Evolutionary conservation across 2,113 vertebrate genomes (phyloP), one percentile per base, ranked within the genome.

Genomic region (Phaethon lepturus): DNA sequence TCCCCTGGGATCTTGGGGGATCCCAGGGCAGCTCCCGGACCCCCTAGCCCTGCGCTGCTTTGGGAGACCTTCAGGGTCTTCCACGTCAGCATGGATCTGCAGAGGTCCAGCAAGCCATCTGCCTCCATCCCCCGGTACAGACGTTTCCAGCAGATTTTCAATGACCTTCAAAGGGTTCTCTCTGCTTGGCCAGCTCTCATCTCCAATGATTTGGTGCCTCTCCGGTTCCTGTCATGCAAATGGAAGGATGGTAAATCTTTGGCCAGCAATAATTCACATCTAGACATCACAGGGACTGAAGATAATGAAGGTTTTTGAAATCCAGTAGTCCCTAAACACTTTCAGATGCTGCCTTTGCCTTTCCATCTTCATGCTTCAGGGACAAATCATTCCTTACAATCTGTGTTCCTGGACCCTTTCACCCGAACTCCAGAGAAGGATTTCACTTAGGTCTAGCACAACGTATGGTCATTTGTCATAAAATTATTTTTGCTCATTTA

Each of bases 401-500:
- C 68, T 40, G 24, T 64, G 90, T 62, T 82, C 59, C 81, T 3
- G 0, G 55, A 56, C 56, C 53, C 33, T 87, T 60, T 71, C 0
- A 0, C 68, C 88, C 83, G 62, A 78, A 24, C 91, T 76, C 90
- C 0, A 0, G 68, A 83, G 83, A 75, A 93, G 82, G 83, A 69
- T 93, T 90, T 95, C 59, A 40, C 13, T 81, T 28, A n/a, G 86
- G 45, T 72, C 76, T 42, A 42, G 56, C 80, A 44, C 94, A 50
- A 9, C 1, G 1, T 17, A 13, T 0, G 20, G 77, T 66, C 87
- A 31, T 79, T 59, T 49, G 38, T 96, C 93, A 78, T 35, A 20
- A 63, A 88, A 86, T 88, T 80, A 88, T 88, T 95, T 94, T 88
- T 80, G 84, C 66, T 95, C 94, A 78, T 97, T 90, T 91, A 59